Evolutionary conservation across 2,888 invertebrate genomes (phyloP), one percentile per base, ranked within the genome.

Genomic region (Aquatica leii): DNA sequence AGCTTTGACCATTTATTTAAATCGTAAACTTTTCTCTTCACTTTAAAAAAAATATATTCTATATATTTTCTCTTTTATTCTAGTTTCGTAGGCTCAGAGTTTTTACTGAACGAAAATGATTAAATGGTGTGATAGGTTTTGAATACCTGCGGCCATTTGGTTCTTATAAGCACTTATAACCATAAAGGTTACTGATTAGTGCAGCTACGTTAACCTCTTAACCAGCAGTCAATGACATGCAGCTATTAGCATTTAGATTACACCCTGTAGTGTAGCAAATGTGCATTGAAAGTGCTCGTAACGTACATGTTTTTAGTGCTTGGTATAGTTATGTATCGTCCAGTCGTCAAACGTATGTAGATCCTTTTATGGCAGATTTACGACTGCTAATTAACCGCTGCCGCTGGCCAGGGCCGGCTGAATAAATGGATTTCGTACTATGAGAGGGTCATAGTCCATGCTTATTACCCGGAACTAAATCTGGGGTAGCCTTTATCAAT

Each of bases 391-490:
- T 80, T 79, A 80, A 77, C 78, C 72, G 68, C 62, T 64, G 75
- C 74, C 74, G 71, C 61, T 68, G 72, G 60, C 63, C 59, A 57
- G 60, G 57, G 63, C 63, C 62, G 61, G 53, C 55, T 62, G 67
- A 35, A 54, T 62, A 69, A 65, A 67, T 69, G 70, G 67, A 60
- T 61, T 53, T 46, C 59, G 54, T 64, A 66, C 65, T 61, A 67
- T 65, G 65, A 67, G 69, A 66, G 63, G 70, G 69, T 66, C 70
- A 73, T 72, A 72, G 73, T 68, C 70, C 71, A 71, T 74, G 75
- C 72, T 80, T 78, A 81, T 81, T 80, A 81, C 78, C 80, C 81
- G 81, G 78, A 80, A 81, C 81, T 81, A 81, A 81, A 80, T 77
- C 71, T 71, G 71, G 74, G 73, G 78, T 76, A 77, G 43, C 59